Base-by-base conservation (phyloP, 2,113 vertebrate genomes). In the Oreamnos americanus region DNA sequence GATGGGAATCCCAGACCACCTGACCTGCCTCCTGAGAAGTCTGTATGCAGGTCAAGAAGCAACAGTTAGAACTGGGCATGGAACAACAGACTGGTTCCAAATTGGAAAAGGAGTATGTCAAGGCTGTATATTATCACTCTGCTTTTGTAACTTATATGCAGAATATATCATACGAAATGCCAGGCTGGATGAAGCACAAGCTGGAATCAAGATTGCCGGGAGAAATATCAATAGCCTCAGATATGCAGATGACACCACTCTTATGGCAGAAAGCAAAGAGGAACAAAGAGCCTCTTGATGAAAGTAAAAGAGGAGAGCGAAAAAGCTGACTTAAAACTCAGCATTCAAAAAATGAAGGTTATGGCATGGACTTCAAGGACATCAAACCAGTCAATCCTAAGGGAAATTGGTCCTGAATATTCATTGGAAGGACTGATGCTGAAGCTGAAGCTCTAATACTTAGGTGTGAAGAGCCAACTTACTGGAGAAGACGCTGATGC, bases 151-250 rank as follows among this genome's bases (percentile, higher is more conserved):
- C 17, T 71, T 36, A 21, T 36, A 71, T 36, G 64, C 8, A 71
- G 64, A 71, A 36, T 71, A 2, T 71, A 71, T 36, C 19, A 71
- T 36, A 71, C 1, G 0, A 71, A 71, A 71, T 71, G n/a, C 9
- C n/a, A 71, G 64, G 64, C 64, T 36, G 4, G n/a, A 71, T 71
- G 64, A 71, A 71, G n/a, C 3, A 4, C 9, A 71, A 36, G n/a
- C 17, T 71, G 64, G 9, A 71, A 71, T 71, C n/a, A 71, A 71
- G n/a, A 36, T 71, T 21, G n/a, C n/a, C 0, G 0, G n/a, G 64
- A 71, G 33, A 23, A 71, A 36, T 71, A 71, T 71, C 64, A 71
- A 71, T 71, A 71, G 9, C n/a, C n/a, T 36, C 64, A 71, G 64
- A 71, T 36, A 71, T 71, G 17, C 64, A 36, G 64, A 36, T 71